Evolutionary conservation across 2,888 invertebrate species (phyloP), one percentile per base, ranked within the genome.

Genomic region (Torymus texanus): DNA sequence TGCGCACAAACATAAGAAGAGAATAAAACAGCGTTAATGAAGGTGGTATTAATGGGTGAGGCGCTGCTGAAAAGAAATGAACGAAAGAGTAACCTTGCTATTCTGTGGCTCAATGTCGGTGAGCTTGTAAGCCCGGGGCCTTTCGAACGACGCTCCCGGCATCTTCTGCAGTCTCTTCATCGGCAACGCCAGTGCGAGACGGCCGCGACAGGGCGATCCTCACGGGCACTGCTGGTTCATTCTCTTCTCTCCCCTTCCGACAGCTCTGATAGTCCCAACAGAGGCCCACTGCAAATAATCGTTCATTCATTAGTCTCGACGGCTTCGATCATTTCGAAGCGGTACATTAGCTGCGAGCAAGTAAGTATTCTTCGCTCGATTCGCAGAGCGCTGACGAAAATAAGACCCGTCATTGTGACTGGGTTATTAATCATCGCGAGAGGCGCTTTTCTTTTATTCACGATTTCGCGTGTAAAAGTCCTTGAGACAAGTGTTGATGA

Each of bases 21-120:
- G 10, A 8, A 41, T 41, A 8, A 41, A 8, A 68, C 2, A 51
- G 14, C 50, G 2, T 16, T 62, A 5, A 24, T 55, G 8, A 24
- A 13, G 2, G n/a, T 14, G 13, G 4, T 0, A 50, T n/a, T 29
- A 2, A 67, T n/a, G 16, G 29, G 11, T 10, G n/a, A 14, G 1
- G 5, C 12, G 29, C 13, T 2, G 18, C 5, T 70, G 16, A 58
- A 70, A 16, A 10, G 12, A 16, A 12, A 56, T 11, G 41, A 14
- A 21, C 10, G n/a, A 14, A 53, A 58, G 55, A 29, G 83, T 86
- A 81, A 89, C 89, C 85, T 89, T 89, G 51, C 86, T 83, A 50
- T 86, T 82, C 75, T 88, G 89, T 41, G 88, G 87, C 86, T 90
- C 90, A 85, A 90, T 88, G 83, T 90, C 89, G 81, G 86, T 90